Evolutionary conservation across 2,113 vertebrate genomes (phyloP), one percentile per base, ranked within the genome.

Genomic region (Pachycephala philippinensis): DNA sequence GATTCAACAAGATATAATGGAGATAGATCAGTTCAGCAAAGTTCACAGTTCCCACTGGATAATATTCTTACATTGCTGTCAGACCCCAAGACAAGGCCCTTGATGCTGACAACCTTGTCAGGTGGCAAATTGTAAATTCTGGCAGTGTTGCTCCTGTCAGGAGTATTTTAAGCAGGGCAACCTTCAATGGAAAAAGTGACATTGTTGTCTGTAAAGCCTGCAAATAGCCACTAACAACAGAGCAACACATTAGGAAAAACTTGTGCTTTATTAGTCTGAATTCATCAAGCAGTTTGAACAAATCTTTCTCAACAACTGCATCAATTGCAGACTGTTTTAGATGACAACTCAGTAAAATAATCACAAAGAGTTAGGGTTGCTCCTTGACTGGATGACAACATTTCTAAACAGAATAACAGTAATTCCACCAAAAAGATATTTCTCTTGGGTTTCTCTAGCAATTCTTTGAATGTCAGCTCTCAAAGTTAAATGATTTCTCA

Each of bases 61-160:
- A 71, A 92, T 75, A 89, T 49, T 95, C 64, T 81, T 59, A 87
- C 35, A 82, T 82, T 84, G 50, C 40, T 40, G 33, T 80, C 78
- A 79, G 39, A 70, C 60, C 24, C 27, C 35, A n/a, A 82, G 78
- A 89, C 28, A 85, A 85, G 57, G 33, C 40, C 24, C 45, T 72
- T 71, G 78, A 77, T 69, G 33, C 63, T 96, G 75, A 89, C 91
- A 85, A 45, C 21, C 39, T 53, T 89, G 87, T 89, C 61, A 65
- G 65, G 57, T 71, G 89, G 56, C n/a, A 76, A 94, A 93, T 8
- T 72, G 61, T n/a, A 94, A 79, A 97, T 85, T 76, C 66, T 88
- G 13, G 27, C 39, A 64, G 30, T 33, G n/a, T 49, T 75, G 17
- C 13, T 93, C 21, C 40, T 72, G 54, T 87, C 57, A 71, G 42